phyloP scores from a whole-genome alignment of 2,888 invertebrate species.

The Amphiduros pacificus region DNA sequence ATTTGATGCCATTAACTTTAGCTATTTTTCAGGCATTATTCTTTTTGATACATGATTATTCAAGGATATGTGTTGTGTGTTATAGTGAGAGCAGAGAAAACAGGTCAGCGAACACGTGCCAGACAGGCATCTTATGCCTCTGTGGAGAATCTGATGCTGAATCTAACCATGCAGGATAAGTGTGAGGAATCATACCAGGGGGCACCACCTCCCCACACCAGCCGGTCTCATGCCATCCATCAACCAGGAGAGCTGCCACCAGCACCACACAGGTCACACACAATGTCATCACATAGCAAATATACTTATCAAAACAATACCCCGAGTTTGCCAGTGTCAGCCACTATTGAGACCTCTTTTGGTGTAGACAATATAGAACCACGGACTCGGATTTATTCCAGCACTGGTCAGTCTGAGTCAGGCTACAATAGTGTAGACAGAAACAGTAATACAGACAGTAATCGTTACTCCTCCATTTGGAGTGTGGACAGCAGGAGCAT shows the following conservation, averaged over 20 bases:
- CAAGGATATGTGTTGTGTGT: too few relatives aligned
- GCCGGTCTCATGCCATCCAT: not conserved
- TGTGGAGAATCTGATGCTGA: conserved; percentile 49
- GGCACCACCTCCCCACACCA: not conserved
- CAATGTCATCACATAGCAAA: not conserved
- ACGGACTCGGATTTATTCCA: not conserved
- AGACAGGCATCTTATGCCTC: conserved; percentile 41
- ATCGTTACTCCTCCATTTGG: too few relatives aligned
- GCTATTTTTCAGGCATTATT: too few relatives aligned
- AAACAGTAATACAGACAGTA: too few relatives aligned
- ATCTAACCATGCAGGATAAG: conserved; percentile 37
- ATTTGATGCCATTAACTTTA: too few relatives aligned
- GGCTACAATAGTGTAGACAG: too few relatives aligned
- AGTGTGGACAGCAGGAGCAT: too few relatives aligned
- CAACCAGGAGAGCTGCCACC: not conserved
- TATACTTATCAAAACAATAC: not conserved
- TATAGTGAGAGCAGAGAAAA: too few relatives aligned
- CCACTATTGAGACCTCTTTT: conserved; percentile 12
- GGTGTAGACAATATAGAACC: conserved; percentile 6
- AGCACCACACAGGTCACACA: not conserved
- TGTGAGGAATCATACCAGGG: too few relatives aligned
- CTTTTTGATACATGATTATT: too few relatives aligned
- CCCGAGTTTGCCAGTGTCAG: not conserved
- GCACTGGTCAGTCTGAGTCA: too few relatives aligned
- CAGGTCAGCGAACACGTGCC: too few relatives aligned